Conservation (phyloP, 1,140 invertebrate species). For the Drosophila teissieri region DNA sequence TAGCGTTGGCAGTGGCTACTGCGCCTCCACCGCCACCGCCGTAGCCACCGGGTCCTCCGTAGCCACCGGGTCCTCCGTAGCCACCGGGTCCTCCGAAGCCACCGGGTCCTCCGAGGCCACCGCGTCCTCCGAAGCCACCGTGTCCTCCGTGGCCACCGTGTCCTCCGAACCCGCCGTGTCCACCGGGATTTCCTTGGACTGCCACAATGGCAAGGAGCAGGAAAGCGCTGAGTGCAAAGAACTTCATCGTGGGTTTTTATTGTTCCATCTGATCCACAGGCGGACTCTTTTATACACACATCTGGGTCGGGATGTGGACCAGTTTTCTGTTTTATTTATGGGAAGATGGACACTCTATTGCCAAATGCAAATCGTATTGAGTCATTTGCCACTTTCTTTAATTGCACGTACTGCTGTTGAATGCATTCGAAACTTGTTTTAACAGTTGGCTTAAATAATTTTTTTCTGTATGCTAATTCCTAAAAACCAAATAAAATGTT, state of each 20-base stretch:
- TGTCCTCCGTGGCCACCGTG: not conserved
- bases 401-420: not conserved
- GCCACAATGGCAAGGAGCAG: slow-evolving; percentile 19
- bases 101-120: not conserved
- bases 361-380: slow-evolving; percentile 18
- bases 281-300: slow-evolving; percentile 45
- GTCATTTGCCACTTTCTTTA: slow-evolving; percentile 6
- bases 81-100: not conserved
- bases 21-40: not conserved
- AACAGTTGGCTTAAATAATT: slow-evolving; percentile 1
- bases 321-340: slow-evolving; percentile 14
- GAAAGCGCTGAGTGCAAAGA: slow-evolving; percentile 12
- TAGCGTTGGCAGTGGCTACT: not conserved
- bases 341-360: not conserved
- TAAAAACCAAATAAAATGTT: slow-evolving; percentile 14
- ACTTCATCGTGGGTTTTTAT: slow-evolving; percentile 29
- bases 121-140: not conserved
- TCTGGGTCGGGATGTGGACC: slow-evolving; percentile 3
- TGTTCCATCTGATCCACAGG: slow-evolving; percentile 13
- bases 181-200: slow-evolving; percentile 15
- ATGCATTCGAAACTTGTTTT: slow-evolving; percentile 15
- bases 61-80: not conserved
- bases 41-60: not conserved
- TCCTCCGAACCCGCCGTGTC: not conserved
- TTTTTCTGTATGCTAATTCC: slow-evolving; percentile 8